Evolutionary conservation across 1,140 invertebrate species (phyloP).

Genomic region (Sarcophaga bullata): DNA sequence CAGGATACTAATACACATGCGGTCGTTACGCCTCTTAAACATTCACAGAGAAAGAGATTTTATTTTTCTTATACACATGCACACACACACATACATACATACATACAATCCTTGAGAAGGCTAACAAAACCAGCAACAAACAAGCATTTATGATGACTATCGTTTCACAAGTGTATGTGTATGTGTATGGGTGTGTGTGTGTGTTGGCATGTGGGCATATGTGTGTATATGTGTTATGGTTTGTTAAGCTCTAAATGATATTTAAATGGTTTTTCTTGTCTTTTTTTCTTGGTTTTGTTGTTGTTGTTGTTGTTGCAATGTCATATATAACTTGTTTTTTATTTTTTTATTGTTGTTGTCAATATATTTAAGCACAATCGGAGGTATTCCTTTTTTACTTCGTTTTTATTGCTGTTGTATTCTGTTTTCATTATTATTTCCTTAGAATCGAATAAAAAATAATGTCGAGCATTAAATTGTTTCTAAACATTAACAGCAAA

Average conservation of each 20-base stretch:
- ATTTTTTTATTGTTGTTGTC: neutral
- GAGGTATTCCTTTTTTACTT: neutral
- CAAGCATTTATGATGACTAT: neutral
- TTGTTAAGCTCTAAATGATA: constrained; percentile 15
- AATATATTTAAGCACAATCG: neutral
- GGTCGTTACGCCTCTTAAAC: constrained; percentile 19
- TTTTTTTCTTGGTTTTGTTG: neutral
- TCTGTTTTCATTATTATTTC: neutral
- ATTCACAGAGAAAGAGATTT: neutral
- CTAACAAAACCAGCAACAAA: neutral
- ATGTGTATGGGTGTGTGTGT: neutral
- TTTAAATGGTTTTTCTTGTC: neutral
- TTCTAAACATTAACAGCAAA: neutral
- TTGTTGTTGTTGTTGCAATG: neutral
- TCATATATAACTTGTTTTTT: no score
- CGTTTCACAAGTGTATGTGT: neutral
- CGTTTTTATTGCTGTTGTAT: neutral
- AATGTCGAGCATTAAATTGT: neutral
- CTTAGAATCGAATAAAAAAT: constrained; percentile 1
- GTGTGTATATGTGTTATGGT: neutral
- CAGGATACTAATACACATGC: neutral
- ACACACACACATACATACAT: neutral
- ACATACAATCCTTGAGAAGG: no score
- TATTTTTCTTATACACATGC: neutral
- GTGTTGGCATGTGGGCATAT: neutral